Percentiles rank a stretch among this genome's conserved stretches.
Conservation (phyloP, 2,113 vertebrate species). For the Nycticryphes semicollaris region DNA sequence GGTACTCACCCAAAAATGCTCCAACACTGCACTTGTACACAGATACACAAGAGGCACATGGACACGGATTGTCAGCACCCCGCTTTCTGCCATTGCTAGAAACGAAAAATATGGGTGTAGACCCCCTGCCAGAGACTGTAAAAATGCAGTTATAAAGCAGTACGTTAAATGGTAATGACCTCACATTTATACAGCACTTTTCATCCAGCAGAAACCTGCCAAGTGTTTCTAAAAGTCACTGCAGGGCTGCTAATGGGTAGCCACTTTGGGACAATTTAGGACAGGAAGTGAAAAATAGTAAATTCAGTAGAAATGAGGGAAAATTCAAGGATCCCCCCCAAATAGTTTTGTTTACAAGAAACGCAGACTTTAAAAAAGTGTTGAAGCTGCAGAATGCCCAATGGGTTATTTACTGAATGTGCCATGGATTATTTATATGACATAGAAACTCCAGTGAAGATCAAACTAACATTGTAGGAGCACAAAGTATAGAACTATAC, state of each 20-base stretch:
- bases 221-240: not conserved
- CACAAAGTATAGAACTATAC: not conserved
- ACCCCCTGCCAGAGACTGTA: not conserved
- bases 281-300: not conserved
- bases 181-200: not conserved
- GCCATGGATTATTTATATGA: not conserved
- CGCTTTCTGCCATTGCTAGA: fast-evolving
- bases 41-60: not conserved
- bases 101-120: not conserved
- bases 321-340: not conserved
- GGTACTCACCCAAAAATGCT: conserved; percentile 29
- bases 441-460: not conserved
- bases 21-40: not conserved
- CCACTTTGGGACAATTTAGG: not conserved
- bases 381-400: not conserved
- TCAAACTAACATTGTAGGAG: not conserved
- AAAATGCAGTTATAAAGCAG: not conserved
- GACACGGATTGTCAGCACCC: not conserved
- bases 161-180: not conserved
- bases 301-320: not conserved
- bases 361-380: fast-evolving
- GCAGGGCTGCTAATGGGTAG: not conserved
- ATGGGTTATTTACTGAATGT: not conserved
- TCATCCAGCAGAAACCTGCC: not conserved
- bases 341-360: not conserved